Conservation (phyloP, 2,888 invertebrate species). For the Aphidoletes aphidimyza region DNA sequence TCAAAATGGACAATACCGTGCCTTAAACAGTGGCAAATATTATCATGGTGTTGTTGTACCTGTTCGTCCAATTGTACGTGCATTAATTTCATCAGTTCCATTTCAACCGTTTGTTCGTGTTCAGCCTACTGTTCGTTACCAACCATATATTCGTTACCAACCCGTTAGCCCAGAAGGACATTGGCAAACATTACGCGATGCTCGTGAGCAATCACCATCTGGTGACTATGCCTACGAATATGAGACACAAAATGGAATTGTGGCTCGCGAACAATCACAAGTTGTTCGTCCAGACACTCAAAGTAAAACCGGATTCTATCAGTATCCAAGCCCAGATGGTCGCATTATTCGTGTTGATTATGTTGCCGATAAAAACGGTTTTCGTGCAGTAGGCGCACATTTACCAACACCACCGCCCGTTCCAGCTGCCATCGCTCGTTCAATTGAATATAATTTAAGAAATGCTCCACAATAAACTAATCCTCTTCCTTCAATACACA, state of each 20-base stretch:
- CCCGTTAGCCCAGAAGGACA: background rate
- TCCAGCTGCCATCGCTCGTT: slow-evolving; percentile 10
- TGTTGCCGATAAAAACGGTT: slow-evolving; percentile 68
- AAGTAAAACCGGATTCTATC: slow-evolving; percentile 70
- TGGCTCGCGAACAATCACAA: slow-evolving; percentile 69
- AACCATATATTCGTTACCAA: background rate
- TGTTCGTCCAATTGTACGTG: too few relatives aligned
- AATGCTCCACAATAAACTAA: background rate
- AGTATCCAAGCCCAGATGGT: slow-evolving; percentile 75
- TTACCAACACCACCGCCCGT: background rate
- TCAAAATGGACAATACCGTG: background rate
- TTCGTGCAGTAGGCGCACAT: background rate
- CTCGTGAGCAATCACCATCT: background rate
- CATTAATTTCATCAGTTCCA: background rate
- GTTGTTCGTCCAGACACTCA: slow-evolving; percentile 67
- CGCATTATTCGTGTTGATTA: slow-evolving; percentile 69
- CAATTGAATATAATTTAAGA: background rate
- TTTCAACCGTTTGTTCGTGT: background rate
- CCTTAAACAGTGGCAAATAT: background rate
- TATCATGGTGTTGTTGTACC: background rate
- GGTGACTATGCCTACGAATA: slow-evolving; percentile 58
- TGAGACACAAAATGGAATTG: slow-evolving; percentile 71
- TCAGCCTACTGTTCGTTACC: background rate
- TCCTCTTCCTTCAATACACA: too few relatives aligned
- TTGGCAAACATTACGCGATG: background rate